phyloP scores from a whole-genome alignment of 2,113 vertebrate genomes.

The Lanius ludovicianus region DNA sequence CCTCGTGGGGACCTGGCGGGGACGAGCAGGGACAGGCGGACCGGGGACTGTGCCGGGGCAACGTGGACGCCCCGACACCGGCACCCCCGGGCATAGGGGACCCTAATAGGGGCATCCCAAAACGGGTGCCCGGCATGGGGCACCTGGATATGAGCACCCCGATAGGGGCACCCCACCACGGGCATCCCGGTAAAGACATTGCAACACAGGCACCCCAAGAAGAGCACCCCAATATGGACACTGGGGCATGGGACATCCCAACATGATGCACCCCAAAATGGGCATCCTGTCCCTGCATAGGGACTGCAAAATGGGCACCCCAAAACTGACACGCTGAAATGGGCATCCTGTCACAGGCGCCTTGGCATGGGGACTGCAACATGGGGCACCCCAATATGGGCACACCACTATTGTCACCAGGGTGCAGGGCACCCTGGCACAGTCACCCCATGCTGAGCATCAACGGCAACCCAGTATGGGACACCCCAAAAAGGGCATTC shows the following conservation, averaged over 20 bases:
- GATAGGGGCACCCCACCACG: fast-evolving
- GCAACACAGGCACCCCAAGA: background rate
- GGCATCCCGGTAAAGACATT: background rate
- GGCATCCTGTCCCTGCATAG: background rate
- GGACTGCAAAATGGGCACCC: background rate
- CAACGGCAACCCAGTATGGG: background rate
- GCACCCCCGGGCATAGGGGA: background rate
- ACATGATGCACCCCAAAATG: background rate
- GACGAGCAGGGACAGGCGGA: background rate
- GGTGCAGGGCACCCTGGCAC: background rate
- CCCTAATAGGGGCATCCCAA: background rate
- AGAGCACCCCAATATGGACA: background rate
- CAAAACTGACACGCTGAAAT: too few relatives aligned
- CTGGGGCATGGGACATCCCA: fast-evolving
- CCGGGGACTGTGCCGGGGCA: background rate
- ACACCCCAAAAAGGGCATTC: background rate
- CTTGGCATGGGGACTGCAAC: too few relatives aligned
- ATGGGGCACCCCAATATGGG: too few relatives aligned
- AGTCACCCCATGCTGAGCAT: background rate
- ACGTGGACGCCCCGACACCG: fast-evolving
- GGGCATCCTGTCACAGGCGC: background rate
- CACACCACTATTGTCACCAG: background rate
- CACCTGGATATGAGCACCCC: background rate
- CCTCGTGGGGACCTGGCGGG: background rate
- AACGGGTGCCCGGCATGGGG: fast-evolving